phyloP scores from a whole-genome alignment of 1,140 invertebrate genomes.

The Conopomorpha cramerella region DNA sequence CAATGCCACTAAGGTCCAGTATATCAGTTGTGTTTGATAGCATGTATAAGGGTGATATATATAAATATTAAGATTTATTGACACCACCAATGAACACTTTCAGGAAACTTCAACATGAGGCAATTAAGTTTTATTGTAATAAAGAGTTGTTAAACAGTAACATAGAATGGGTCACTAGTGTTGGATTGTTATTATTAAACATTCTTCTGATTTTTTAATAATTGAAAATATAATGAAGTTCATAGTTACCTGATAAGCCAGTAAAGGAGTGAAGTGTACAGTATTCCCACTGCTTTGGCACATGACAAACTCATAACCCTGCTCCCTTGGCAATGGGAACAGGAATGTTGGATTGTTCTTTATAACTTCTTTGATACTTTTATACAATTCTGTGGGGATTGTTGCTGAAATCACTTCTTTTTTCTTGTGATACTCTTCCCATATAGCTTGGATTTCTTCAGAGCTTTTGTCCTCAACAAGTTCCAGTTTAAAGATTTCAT shows the following conservation, averaged over 20 bases:
- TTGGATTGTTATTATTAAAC: background rate
- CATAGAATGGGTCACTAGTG: background rate
- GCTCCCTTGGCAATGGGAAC: slow-evolving; percentile 77
- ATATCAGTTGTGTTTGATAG: too few species aligned
- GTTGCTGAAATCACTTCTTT: slow-evolving; percentile 77
- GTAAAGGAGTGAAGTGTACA: slow-evolving; percentile 85
- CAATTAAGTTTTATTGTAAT: too few species aligned
- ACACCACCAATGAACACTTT: background rate
- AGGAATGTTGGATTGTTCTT: slow-evolving; percentile 74
- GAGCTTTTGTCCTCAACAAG: slow-evolving; percentile 73
- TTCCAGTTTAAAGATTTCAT: slow-evolving; percentile 80
- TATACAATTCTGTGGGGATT: slow-evolving; percentile 66
- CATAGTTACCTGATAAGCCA: slow-evolving; percentile 77
- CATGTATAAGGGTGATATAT: too few species aligned
- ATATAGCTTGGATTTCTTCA: slow-evolving; percentile 78
- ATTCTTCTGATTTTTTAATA: background rate
- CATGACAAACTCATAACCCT: slow-evolving; percentile 90
- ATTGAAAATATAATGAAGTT: background rate
- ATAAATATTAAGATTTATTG: too few species aligned
- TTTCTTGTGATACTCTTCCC: slow-evolving; percentile 79
- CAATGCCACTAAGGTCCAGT: too few species aligned
- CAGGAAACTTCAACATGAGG: too few species aligned
- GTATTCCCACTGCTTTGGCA: slow-evolving; percentile 74
- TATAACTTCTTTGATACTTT: slow-evolving; percentile 63
- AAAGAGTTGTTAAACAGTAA: background rate